These are phyloP conservation scores for Netelia inedita DNA, from an alignment of 2,888 invertebrate genomes.

Conservation along the genomic window DNA sequence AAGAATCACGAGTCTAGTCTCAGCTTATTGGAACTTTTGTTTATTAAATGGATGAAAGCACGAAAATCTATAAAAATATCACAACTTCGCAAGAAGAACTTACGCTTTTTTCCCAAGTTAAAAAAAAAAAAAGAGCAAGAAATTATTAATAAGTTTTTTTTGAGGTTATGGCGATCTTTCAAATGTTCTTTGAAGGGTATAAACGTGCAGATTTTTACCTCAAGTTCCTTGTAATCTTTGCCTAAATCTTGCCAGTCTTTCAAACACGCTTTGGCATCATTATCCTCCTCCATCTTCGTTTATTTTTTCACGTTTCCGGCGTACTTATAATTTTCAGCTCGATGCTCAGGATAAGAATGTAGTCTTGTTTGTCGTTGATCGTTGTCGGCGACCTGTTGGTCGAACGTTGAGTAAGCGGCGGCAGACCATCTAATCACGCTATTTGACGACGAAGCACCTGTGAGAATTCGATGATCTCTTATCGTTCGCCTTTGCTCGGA, in stretches of 20 bases:
- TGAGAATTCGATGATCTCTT: constrained; percentile 10
- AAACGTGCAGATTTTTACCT: constrained; percentile 87
- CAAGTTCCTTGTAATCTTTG: constrained; percentile 92
- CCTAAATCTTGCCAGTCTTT: constrained; percentile 93
- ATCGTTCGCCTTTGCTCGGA: background rate
- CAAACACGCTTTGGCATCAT: constrained; percentile 87
- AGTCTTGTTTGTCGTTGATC: background rate
- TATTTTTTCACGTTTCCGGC: background rate
- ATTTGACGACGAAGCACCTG: background rate
- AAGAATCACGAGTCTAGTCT: too few species aligned
- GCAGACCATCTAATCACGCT: constrained; percentile 7
- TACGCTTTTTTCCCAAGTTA: too few species aligned
- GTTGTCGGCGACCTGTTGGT: constrained; percentile 8
- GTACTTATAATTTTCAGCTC: background rate
- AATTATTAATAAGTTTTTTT: background rate
- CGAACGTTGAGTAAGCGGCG: constrained; percentile 6
- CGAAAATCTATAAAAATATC: too few species aligned
- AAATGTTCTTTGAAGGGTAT: constrained; percentile 59
- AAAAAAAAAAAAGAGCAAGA: too few species aligned
- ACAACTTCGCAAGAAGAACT: too few species aligned
- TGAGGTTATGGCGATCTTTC: constrained; percentile 25
- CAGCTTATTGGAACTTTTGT: too few species aligned
- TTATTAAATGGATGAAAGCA: too few species aligned
- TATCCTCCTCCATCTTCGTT: constrained; percentile 83
- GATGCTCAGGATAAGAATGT: background rate